phyloP scores from a whole-genome alignment of 2,113 vertebrate species.

The Hystrix brachyura region DNA sequence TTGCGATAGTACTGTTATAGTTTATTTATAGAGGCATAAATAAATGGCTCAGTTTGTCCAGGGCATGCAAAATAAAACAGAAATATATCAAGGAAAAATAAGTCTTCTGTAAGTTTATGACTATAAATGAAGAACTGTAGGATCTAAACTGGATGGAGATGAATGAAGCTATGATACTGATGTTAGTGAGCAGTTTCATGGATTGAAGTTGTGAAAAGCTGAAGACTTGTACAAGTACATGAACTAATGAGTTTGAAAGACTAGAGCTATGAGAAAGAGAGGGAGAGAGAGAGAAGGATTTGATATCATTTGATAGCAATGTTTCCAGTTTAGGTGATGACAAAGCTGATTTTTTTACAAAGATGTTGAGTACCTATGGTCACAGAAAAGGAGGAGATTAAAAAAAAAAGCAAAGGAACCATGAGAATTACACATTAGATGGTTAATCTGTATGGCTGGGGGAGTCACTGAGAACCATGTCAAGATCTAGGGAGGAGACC shows the following conservation, averaged over 20 bases:
- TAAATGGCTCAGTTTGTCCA: background rate
- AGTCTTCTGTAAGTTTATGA: background rate
- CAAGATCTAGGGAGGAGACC: background rate
- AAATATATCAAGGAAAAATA: background rate
- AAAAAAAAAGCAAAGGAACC: background rate
- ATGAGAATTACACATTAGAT: background rate
- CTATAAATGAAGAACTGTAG: background rate
- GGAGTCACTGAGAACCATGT: background rate
- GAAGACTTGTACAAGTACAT: background rate
- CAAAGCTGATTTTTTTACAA: background rate
- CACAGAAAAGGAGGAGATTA: background rate
- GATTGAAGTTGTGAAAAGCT: background rate
- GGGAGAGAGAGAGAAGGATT: background rate
- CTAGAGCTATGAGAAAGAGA: background rate
- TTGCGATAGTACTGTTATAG: background rate
- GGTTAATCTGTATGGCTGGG: background rate
- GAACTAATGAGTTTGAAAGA: background rate
- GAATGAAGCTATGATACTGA: background rate
- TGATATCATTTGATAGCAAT: background rate
- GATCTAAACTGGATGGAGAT: background rate
- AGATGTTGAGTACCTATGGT: background rate
- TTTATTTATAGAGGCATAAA: background rate
- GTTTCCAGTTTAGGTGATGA: background rate
- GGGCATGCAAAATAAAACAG: background rate
- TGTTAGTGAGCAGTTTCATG: background rate